Conservation (phyloP, 1,140 invertebrate species). For the Acromyrmex heyeri region DNA sequence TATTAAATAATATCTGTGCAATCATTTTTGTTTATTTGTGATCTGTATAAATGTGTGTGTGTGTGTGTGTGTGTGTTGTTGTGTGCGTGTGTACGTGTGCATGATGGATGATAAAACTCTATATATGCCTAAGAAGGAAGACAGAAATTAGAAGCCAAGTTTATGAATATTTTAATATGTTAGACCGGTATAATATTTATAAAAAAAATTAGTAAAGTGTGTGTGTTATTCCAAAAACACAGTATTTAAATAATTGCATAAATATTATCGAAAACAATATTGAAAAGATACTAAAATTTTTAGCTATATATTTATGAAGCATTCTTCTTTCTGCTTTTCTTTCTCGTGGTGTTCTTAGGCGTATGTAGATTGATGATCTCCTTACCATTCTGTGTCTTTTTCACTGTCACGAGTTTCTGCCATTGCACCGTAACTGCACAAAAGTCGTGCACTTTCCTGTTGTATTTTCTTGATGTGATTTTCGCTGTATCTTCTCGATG, state of each 20-base stretch:
- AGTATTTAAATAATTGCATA: background rate
- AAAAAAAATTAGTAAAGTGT: background rate
- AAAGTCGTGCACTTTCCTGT: conserved; percentile 21
- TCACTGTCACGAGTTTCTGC: conserved; percentile 27
- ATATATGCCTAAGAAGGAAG: background rate
- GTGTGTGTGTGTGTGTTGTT: conserved; percentile 1
- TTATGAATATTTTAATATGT: background rate
- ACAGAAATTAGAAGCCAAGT: background rate
- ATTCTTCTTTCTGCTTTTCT: background rate
- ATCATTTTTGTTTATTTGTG: conserved; percentile 9
- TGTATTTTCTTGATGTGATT: conserved; percentile 48
- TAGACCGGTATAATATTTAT: background rate
- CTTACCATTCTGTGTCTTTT: conserved; percentile 14
- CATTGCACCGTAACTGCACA: conserved; percentile 49
- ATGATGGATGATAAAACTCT: conserved; percentile 19
- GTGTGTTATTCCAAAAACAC: background rate
- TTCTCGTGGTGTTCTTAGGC: background rate
- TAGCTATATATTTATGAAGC: background rate
- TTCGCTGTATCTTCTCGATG: conserved; percentile 50
- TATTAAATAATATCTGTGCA: conserved; percentile 20
- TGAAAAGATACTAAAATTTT: background rate
- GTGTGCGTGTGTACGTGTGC: background rate
- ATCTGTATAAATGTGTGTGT: background rate
- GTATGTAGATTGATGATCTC: conserved; percentile 23
- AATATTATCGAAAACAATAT: background rate